Base-by-base conservation (phyloP, 2,888 invertebrate species). In the Laothoe populi region DNA sequence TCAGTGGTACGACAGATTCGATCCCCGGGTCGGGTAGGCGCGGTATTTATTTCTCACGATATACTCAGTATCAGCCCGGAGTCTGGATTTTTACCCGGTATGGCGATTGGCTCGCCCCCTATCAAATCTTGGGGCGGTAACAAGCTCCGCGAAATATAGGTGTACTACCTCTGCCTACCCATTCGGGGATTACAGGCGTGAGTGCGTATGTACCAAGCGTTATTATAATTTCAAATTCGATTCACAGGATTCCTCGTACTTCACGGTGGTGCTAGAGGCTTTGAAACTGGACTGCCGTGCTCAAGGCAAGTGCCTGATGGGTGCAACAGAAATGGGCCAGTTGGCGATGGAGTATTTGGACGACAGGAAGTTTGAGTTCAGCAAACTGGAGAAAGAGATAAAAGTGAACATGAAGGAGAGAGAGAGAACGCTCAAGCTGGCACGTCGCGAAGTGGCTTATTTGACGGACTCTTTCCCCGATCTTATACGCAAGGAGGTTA, bases 291-390 rank as follows among this genome's bases (percentile, higher is more conserved):
- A 96, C 75, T 94, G 94, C 64, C 82, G 91, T 45, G 90, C 90
- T 10, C 95, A 95, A 81, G 94, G 94, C 48, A 93, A 93, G 72
- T 94, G 95, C 65, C 88, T 96, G 70, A 91, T 95, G 79, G 94
- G 93, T 23, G 94, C 95, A 0, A 95, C 95, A 0, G 92, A 94
- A 72, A 93, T 95, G 88, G 95, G 95, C 0, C 95, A 96, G 73
- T 82, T 95, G 0, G 95, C 95, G 0, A 93, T 94, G 70, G 95
- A 96, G 75, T 95, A 95, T 76, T 83, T 95, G 26, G 95, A 95
- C 60, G 95, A 95, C 68, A 87, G 95, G 60, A 94, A 94, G 66
- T 92, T 90, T 58, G 94, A 94, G 70, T 95, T 94, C 74, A 93
- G 92, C 70, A 90, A 88, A 59, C 76, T 95, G 66, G 94, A 95